Evolutionary conservation across 2,113 vertebrate genomes (phyloP).

Genomic region (Sturnira hondurensis): DNA sequence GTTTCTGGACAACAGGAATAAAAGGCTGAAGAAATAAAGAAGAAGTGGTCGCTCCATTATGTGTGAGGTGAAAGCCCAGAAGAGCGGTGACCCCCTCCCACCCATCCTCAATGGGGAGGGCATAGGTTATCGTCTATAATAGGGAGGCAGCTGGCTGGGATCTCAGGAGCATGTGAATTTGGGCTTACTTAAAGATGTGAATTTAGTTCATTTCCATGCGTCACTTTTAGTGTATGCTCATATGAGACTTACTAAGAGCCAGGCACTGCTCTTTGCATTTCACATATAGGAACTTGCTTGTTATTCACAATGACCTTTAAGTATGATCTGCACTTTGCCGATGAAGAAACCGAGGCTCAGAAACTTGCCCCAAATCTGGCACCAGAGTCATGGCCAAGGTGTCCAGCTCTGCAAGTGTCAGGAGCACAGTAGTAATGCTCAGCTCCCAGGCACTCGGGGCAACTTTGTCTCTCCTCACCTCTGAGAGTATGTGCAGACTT

Average conservation of each 20-base stretch:
- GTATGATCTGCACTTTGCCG: neutral
- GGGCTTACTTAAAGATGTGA: neutral
- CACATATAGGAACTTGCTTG: accelerated
- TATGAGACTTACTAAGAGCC: neutral
- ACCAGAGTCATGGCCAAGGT: neutral
- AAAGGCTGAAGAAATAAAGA: neutral
- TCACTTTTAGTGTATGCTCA: neutral
- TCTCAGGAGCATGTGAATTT: neutral
- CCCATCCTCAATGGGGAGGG: accelerated
- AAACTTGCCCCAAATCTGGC: neutral
- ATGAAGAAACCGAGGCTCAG: neutral
- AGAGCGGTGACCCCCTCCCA: no score
- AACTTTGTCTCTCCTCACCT: neutral
- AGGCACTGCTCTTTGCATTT: neutral
- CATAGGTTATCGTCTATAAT: no score
- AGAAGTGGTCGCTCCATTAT: neutral
- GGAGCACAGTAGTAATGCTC: accelerated
- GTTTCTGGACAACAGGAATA: neutral
- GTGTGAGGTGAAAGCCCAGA: neutral
- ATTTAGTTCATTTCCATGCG: neutral
- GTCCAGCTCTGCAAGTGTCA: neutral
- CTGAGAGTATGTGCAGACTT: no score
- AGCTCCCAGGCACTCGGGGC: neutral
- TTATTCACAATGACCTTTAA: neutral
- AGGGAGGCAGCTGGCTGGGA: neutral